Percentiles rank a stretch among this genome's conserved stretches.
Conservation (phyloP, 2,797 vertebrate genomes). For the Oophaga sylvatica region DNA sequence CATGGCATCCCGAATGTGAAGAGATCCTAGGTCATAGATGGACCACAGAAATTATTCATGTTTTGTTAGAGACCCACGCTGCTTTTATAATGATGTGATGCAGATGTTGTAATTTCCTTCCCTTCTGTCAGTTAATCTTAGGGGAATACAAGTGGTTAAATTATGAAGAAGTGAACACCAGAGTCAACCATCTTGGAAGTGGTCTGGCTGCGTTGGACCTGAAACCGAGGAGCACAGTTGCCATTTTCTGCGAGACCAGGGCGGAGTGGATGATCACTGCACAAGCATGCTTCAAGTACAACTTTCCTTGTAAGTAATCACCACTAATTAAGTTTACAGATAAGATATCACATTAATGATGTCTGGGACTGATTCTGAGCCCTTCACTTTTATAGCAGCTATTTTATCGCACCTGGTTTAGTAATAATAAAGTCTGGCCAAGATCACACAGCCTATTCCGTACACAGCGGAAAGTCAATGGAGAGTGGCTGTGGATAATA, state of each 20-base stretch:
- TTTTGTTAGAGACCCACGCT: too few species aligned
- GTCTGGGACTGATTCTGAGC: too few species aligned
- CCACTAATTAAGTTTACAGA: not conserved
- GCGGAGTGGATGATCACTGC: slow-evolving; percentile 96
- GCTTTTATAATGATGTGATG: not conserved
- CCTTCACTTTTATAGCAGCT: too few species aligned
- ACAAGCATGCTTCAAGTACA: slow-evolving; percentile 91
- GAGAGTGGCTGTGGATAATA: not conserved
- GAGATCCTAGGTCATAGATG: too few species aligned
- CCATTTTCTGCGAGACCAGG: slow-evolving; percentile 95
- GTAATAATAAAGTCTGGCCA: not conserved
- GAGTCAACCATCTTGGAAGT: slow-evolving; percentile 80
- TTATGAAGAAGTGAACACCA: slow-evolving; percentile 84
- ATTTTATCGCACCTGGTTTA: too few species aligned
- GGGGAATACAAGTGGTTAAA: slow-evolving; percentile 91
- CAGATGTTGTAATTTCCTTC: not conserved
- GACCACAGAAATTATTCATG: too few species aligned
- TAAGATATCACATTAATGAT: not conserved
- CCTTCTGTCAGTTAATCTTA: slow-evolving; percentile 82
- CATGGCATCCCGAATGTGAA: too few species aligned
- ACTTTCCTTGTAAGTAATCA: slow-evolving; percentile 88
- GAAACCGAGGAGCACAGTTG: slow-evolving; percentile 85
- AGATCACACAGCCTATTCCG: not conserved
- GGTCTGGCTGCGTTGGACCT: slow-evolving; percentile 87
- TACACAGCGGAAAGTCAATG: not conserved